Conservation (phyloP, 2,797 vertebrate species). For the Coluber constrictor region DNA sequence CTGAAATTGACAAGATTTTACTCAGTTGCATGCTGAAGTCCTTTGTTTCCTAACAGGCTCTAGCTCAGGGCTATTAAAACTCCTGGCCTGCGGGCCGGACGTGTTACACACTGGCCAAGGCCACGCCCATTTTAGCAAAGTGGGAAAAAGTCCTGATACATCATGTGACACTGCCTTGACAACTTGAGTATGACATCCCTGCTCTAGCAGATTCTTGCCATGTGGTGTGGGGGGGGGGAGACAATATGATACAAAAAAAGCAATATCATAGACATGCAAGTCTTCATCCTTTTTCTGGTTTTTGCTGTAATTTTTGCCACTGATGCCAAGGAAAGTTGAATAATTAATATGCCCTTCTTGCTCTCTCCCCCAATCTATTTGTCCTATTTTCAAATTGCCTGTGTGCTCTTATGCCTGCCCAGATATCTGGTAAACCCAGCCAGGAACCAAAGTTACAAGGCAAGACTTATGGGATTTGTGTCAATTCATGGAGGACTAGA, state of each 20-base stretch:
- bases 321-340: background rate
- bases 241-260: background rate
- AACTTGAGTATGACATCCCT: too few relatives aligned
- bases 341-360: background rate
- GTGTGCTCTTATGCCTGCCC: background rate
- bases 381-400: background rate
- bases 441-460: background rate
- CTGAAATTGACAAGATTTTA: background rate
- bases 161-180: too few relatives aligned
- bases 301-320: background rate
- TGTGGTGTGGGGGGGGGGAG: rapidly evolving
- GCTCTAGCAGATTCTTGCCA: background rate
- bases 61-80: background rate
- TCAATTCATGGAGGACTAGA: background rate
- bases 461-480: background rate
- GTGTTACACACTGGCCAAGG: too few relatives aligned
- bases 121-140: too few relatives aligned
- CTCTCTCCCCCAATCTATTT: background rate
- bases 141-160: too few relatives aligned
- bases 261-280: background rate
- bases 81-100: too few relatives aligned
- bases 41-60: background rate
- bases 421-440: background rate
- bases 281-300: background rate
- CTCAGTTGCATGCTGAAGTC: background rate